phyloP scores from a whole-genome alignment of 2,888 invertebrate species.

The Ochropleura leucogaster region DNA sequence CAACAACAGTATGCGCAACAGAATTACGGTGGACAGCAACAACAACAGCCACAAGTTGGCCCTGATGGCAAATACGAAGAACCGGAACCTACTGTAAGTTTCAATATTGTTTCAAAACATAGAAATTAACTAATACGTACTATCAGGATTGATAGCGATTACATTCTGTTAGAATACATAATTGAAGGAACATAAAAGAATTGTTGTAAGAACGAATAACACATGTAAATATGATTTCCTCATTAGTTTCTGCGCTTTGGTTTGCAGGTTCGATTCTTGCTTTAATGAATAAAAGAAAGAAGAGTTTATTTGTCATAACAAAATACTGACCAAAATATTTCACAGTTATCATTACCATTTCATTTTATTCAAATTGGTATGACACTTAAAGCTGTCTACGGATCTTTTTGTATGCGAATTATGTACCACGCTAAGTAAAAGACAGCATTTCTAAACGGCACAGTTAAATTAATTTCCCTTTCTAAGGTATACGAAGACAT shows the following conservation, averaged over 20 bases:
- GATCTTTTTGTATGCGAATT: neutral
- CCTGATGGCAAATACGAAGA: conserved; percentile 69
- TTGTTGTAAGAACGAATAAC: neutral
- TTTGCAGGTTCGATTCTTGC: neutral
- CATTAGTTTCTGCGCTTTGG: too few relatives aligned
- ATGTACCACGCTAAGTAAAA: too few relatives aligned
- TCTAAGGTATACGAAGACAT: neutral
- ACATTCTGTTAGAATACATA: neutral
- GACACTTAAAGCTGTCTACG: neutral
- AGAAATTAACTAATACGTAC: too few relatives aligned
- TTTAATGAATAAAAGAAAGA: neutral
- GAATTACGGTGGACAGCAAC: conserved; percentile 55
- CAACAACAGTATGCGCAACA: conserved; percentile 51
- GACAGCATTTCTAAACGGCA: too few relatives aligned
- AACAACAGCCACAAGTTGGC: conserved; percentile 32
- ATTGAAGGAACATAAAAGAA: neutral
- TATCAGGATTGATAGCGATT: neutral
- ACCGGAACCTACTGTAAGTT: conserved; percentile 85
- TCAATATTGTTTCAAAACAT: neutral
- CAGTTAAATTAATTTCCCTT: too few relatives aligned
- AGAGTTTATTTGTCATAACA: too few relatives aligned
- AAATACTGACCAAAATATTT: too few relatives aligned
- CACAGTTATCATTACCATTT: too few relatives aligned
- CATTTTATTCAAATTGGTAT: neutral
- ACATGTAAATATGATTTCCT: too few relatives aligned